phyloP scores from a whole-genome alignment of 2,113 vertebrate species.

The Hassar affinis region DNA sequence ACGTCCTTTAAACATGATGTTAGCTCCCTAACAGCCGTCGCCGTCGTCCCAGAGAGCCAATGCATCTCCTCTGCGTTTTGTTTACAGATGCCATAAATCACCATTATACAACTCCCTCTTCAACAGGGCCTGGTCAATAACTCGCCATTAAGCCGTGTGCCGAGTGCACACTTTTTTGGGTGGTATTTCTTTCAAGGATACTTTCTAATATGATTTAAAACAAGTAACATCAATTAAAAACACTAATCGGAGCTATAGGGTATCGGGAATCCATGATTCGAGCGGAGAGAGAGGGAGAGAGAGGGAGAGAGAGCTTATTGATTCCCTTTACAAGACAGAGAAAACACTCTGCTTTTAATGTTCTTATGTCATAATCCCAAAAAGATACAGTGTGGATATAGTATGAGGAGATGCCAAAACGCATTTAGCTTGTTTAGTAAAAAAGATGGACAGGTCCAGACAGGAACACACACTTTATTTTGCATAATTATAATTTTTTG shows the following conservation, averaged over 20 bases:
- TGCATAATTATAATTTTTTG: neutral
- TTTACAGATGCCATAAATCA: constrained; percentile 50
- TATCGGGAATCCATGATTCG: constrained; percentile 51
- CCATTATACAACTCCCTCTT: constrained; percentile 33
- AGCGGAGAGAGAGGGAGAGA: constrained; percentile 24
- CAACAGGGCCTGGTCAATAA: constrained; percentile 49
- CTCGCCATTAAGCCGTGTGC: constrained; percentile 48
- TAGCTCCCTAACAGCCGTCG: constrained; percentile 21
- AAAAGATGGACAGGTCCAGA: too few species aligned
- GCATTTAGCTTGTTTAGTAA: neutral
- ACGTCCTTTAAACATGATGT: constrained; percentile 20
- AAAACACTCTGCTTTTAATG: constrained; percentile 32
- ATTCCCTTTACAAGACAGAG: constrained; percentile 27
- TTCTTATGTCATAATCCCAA: constrained; percentile 34
- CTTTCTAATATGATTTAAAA: constrained; percentile 52
- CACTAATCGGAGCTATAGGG: constrained; percentile 26
- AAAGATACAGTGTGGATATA: neutral
- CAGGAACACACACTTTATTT: too few species aligned
- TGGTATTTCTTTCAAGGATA: constrained; percentile 38
- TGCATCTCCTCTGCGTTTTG: constrained; percentile 37
- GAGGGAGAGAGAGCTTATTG: constrained; percentile 26
- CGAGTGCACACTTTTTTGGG: constrained; percentile 14
- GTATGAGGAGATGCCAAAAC: too few species aligned
- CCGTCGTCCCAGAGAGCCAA: constrained; percentile 17
- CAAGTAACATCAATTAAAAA: constrained; percentile 47